Evolutionary conservation across 2,888 invertebrate species (phyloP).

Genomic region (Mellilla xanthometata): DNA sequence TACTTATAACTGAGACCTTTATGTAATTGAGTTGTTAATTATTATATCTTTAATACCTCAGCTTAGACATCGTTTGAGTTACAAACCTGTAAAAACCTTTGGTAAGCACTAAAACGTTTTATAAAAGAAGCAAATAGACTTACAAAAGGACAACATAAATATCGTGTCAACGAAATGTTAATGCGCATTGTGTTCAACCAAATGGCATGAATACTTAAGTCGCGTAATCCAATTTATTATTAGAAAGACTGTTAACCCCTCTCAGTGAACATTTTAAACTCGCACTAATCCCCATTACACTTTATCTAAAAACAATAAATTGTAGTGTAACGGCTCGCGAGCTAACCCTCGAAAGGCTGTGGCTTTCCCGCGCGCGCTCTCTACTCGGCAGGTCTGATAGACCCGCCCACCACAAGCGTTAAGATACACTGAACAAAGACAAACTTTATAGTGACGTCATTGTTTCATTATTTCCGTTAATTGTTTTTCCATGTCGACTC

Average conservation of each 20-base stretch:
- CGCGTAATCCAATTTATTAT: slow-evolving; percentile 28
- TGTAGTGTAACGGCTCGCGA: slow-evolving; percentile 57
- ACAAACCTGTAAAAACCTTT: no score
- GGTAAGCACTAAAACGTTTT: no score
- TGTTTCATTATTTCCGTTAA: slow-evolving; percentile 74
- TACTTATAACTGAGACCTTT: no score
- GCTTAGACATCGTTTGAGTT: no score
- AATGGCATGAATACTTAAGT: slow-evolving; percentile 13
- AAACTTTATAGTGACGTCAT: slow-evolving; percentile 71
- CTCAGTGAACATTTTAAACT: slow-evolving; percentile 44
- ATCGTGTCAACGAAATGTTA: not conserved
- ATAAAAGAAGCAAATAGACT: not conserved
- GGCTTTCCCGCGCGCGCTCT: slow-evolving; percentile 38
- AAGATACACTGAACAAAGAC: slow-evolving; percentile 73
- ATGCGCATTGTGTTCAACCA: slow-evolving; percentile 2
- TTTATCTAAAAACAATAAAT: slow-evolving; percentile 78
- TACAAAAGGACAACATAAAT: not conserved
- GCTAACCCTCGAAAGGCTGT: slow-evolving; percentile 63
- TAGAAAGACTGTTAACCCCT: slow-evolving; percentile 25
- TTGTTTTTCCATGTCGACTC: slow-evolving; percentile 78
- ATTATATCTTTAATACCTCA: no score
- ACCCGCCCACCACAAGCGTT: slow-evolving; percentile 66
- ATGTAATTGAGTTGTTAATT: no score
- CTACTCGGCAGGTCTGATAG: slow-evolving; percentile 46
- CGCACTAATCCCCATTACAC: slow-evolving; percentile 60